Conservation (phyloP, 2,797 vertebrate species). For the Enteromius treurensis region DNA sequence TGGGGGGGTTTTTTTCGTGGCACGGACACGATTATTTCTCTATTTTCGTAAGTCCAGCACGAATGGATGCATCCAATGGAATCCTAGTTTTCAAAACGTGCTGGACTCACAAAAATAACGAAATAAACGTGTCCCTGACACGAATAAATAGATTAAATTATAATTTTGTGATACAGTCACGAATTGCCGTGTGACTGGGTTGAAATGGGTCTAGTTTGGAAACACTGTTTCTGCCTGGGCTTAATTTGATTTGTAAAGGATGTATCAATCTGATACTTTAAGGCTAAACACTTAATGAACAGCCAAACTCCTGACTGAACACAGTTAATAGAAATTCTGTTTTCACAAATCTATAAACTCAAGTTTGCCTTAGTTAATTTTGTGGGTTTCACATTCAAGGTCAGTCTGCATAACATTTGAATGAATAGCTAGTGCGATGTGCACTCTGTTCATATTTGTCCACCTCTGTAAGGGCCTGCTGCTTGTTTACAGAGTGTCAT, state of each 20-base stretch:
- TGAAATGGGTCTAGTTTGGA: too few relatives aligned
- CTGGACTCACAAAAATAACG: too few relatives aligned
- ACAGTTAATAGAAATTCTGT: neutral
- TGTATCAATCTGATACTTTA: neutral
- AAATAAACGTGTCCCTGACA: too few relatives aligned
- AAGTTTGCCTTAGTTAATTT: neutral
- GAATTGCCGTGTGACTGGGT: too few relatives aligned
- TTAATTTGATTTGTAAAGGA: neutral
- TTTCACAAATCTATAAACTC: neutral
- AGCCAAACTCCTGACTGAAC: neutral
- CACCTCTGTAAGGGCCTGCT: neutral
- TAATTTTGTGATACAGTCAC: too few relatives aligned
- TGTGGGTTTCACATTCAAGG: neutral
- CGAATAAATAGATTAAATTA: too few relatives aligned
- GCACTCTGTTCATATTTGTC: neutral
- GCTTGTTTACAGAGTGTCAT: slow-evolving; percentile 23
- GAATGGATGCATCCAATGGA: too few relatives aligned
- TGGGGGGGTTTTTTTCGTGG: too few relatives aligned
- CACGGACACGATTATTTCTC: too few relatives aligned
- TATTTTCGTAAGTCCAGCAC: too few relatives aligned
- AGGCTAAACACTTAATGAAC: neutral
- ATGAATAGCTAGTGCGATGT: neutral
- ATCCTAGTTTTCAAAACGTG: too few relatives aligned
- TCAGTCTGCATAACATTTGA: neutral
- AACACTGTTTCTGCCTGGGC: neutral